Base-by-base conservation (phyloP, 2,888 invertebrate genomes). In the Octodonta nipae region DNA sequence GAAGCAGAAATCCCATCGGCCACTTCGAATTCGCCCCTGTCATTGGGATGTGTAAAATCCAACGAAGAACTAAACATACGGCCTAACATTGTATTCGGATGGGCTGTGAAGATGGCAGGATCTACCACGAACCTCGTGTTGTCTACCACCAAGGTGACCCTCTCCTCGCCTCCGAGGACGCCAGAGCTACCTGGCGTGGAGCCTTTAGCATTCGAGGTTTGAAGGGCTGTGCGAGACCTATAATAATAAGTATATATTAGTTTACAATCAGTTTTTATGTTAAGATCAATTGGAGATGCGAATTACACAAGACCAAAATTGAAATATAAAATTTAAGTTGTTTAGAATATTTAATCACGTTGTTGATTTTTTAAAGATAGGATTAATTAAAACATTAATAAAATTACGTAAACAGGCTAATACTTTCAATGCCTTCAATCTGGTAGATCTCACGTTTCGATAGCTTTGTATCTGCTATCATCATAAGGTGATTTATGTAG, bases 11-110 rank as follows among this genome's bases (percentile, higher is more conserved):
- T 87, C 1, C 96, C 96, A 44, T 96, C 95, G 1, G 93, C 95
- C 1, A 63, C 88, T 54, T 95, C 92, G 59, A 85, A 96, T 58
- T 98, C 98, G 1, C 96, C 95, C 3, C 91, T 68, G 45, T 93
- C 93, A 57, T 98, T 99, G 1, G 93, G 81, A 54, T 88, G 84
- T 0, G 88, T 86, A 60, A 92, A 88, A 50, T 85, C 92, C 43
- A 82, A 67, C 38, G 88, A 87, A 7, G 87, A 84, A 56, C 88
- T 87, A 53, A 95, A 95, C 95, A 95, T 95, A 49, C 92, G 77
- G n/a, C 96, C 98, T 16, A 99, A 67, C 95, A 98, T 95, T 0
- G 98, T 98, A 57, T 96, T 93, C 0, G 96, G 93, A 63, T 95
- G 88, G 2, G 87, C 84, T 6, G 86, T 83, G 54, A 98, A 88